Evolutionary conservation across 92 coral and sea anemone species (phyloP).

Genomic region (Phymanthus crucifer): DNA sequence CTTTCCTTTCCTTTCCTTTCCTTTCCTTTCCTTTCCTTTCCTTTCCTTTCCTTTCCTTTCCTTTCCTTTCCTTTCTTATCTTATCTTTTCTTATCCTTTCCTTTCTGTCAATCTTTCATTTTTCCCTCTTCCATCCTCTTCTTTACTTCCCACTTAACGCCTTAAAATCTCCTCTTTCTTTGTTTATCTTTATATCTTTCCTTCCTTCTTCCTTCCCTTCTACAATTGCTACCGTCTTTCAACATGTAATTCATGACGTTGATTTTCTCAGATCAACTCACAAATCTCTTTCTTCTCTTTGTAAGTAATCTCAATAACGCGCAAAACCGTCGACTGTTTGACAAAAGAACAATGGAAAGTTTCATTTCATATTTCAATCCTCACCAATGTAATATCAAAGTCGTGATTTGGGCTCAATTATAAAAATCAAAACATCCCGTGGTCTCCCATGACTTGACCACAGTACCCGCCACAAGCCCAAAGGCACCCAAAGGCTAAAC

Average conservation of each 20-base stretch:
- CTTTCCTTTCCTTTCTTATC: neutral
- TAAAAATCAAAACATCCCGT: neutral
- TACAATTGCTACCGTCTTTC: neutral
- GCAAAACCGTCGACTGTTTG: too few species aligned
- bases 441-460: neutral
- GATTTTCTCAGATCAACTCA: too few species aligned
- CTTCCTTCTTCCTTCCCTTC: neutral
- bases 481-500: neutral
- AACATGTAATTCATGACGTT: too few species aligned
- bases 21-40: neutral
- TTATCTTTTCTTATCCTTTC: neutral
- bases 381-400: too few species aligned
- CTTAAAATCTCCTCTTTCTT: too few species aligned
- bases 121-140: neutral
- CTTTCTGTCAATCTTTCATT: neutral
- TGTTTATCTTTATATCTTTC: too few species aligned
- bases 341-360: too few species aligned
- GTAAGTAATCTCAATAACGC: too few species aligned
- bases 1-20: neutral
- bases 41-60: neutral
- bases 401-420: neutral
- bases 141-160: neutral
- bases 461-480: neutral
- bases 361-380: too few species aligned
- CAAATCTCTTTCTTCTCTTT: too few species aligned